Conservation (phyloP, 2,888 invertebrate genomes). For the Anticlea derivata region DNA sequence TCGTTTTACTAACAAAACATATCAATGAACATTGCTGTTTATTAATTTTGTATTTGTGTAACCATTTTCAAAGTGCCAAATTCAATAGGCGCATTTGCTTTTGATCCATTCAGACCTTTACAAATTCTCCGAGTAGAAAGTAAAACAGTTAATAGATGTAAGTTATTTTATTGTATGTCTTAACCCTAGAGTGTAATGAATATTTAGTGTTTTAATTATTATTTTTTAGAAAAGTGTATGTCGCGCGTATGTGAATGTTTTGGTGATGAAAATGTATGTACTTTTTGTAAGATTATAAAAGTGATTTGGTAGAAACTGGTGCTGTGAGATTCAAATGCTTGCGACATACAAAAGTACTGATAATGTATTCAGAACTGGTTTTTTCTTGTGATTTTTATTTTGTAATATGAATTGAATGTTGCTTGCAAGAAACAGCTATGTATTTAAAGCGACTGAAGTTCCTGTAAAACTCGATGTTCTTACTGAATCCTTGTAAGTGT, state of each 20-base stretch:
- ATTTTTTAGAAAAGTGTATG: conserved; percentile 66
- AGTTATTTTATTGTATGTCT: conserved; percentile 79
- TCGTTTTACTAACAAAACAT: conserved; percentile 49
- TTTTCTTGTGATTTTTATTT: conserved; percentile 65
- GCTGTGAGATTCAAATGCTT: conserved; percentile 78
- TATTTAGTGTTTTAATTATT: conserved; percentile 70
- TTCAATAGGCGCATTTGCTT: conserved; percentile 47
- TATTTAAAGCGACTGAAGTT: conserved; percentile 76
- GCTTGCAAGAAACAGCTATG: conserved; percentile 67
- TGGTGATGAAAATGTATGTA: conserved; percentile 39
- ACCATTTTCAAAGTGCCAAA: conserved; percentile 63
- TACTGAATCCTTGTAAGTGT: conserved; percentile 65
- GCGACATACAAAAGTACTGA: conserved; percentile 71
- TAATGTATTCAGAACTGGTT: conserved; percentile 64
- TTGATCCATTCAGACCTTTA: conserved; percentile 46
- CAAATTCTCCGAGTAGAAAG: conserved; percentile 70
- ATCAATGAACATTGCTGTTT: conserved; percentile 42
- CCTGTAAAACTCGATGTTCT: conserved; percentile 66
- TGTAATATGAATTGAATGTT: conserved; percentile 61
- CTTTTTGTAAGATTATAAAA: conserved; percentile 31
- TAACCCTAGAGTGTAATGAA: conserved; percentile 64
- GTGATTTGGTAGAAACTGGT: conserved; percentile 68
- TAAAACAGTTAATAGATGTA: conserved; percentile 73
- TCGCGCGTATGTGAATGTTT: conserved; percentile 75
- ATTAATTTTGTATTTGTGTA: conserved; percentile 18